Conservation (phyloP, 2,888 invertebrate genomes). For the Metellina segmentata region DNA sequence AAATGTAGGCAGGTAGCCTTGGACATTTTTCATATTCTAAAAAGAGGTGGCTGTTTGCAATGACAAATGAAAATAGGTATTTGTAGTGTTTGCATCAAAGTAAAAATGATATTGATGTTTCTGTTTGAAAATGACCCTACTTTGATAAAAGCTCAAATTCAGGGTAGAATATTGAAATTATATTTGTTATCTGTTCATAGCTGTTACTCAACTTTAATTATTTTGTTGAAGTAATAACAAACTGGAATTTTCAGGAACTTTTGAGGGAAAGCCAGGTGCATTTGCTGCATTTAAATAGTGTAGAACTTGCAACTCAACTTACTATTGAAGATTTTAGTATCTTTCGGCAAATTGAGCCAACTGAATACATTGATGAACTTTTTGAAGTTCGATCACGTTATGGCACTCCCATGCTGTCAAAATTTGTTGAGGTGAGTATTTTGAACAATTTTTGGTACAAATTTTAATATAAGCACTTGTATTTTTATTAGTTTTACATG, state of each 20-base stretch:
- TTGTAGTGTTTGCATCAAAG: too few relatives aligned
- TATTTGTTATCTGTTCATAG: background rate
- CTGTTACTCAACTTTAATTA: too few relatives aligned
- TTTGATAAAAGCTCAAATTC: too few relatives aligned
- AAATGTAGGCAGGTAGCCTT: too few relatives aligned
- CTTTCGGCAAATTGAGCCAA: constrained; percentile 92
- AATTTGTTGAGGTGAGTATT: constrained; percentile 89
- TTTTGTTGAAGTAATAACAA: background rate
- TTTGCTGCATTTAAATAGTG: constrained; percentile 95
- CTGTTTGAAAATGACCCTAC: too few relatives aligned
- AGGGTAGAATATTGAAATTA: too few relatives aligned
- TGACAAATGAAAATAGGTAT: too few relatives aligned
- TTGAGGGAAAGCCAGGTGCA: constrained; percentile 95
- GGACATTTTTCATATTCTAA: too few relatives aligned
- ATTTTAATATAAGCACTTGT: background rate
- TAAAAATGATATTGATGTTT: too few relatives aligned
- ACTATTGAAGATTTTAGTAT: constrained; percentile 97
- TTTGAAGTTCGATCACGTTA: constrained; percentile 90
- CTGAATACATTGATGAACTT: constrained; percentile 97
- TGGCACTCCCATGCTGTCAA: constrained; percentile 94
- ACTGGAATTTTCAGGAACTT: constrained; percentile 84
- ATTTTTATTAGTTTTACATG: background rate
- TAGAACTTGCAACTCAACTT: constrained; percentile 87
- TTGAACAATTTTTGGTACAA: background rate
- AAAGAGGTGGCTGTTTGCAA: too few relatives aligned